Conservation (phyloP, 2,797 vertebrate genomes). For the Sebastes cheni region DNA sequence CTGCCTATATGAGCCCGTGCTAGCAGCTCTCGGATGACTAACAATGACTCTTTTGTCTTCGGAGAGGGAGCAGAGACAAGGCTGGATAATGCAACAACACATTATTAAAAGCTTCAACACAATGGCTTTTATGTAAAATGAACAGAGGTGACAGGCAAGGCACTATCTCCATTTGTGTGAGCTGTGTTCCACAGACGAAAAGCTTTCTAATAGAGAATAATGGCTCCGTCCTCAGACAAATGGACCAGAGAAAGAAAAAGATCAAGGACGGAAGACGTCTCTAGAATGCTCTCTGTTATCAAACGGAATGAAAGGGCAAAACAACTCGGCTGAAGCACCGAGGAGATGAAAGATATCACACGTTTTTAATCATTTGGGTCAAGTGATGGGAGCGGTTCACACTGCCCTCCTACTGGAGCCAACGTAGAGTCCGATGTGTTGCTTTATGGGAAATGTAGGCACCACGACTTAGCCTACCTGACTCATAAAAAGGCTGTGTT, state of each 20-base stretch:
- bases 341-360: not conserved
- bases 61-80: constrained; percentile 32
- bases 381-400: not conserved
- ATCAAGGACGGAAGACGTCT: not conserved
- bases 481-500: not conserved
- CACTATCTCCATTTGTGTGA: constrained; percentile 25
- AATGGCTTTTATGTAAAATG: constrained; percentile 54
- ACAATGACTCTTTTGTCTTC: constrained; percentile 44
- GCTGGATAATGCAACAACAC: constrained; percentile 32
- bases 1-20: not conserved
- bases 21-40: constrained; percentile 39
- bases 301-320: not conserved
- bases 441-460: not conserved
- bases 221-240: constrained; percentile 44
- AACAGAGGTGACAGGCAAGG: constrained; percentile 51
- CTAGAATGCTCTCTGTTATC: not conserved
- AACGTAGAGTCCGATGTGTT: not conserved
- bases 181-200: constrained; percentile 35
- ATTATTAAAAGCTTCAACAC: constrained; percentile 47
- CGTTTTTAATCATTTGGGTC: not conserved
- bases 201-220: constrained; percentile 53
- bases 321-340: not conserved
- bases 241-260: constrained; percentile 24
- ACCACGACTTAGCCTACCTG: not conserved
- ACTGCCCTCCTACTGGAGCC: not conserved